phyloP scores from a whole-genome alignment of 2,113 vertebrate species.

The Toxotes jaculatrix region DNA sequence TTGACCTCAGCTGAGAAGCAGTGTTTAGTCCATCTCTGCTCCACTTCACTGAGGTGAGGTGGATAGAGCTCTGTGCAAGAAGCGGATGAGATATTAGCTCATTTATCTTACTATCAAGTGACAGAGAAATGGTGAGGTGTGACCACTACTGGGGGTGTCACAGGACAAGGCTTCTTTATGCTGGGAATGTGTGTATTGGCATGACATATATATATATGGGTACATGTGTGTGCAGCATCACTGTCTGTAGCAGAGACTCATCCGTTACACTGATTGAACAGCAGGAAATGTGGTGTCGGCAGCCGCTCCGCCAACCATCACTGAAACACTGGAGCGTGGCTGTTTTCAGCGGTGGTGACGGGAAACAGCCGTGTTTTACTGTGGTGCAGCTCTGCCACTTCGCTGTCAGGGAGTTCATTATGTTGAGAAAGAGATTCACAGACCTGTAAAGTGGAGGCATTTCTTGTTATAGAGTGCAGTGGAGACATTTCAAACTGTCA shows the following conservation, averaged over 20 bases:
- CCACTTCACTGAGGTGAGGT: conserved; percentile 35
- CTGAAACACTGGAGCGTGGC: conserved; percentile 29
- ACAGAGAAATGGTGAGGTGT: conserved; percentile 7
- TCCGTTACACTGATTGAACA: conserved; percentile 53
- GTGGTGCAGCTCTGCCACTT: conserved; percentile 19
- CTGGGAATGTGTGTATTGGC: conserved; percentile 17
- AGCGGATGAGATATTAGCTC: conserved; percentile 15
- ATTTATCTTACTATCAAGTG: conserved; percentile 39
- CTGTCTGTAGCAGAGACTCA: conserved; percentile 25
- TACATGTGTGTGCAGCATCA: conserved; percentile 15
- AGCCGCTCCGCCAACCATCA: conserved; percentile 10
- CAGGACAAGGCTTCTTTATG: conserved; percentile 1
- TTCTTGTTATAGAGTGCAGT: conserved; percentile 31
- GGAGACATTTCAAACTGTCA: conserved; percentile 20
- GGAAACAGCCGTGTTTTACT: conserved; percentile 54
- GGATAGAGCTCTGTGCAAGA: conserved; percentile 25
- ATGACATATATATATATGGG: neutral
- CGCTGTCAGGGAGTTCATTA: conserved; percentile 62
- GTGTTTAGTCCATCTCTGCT: conserved; percentile 34
- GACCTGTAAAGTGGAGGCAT: conserved; percentile 40
- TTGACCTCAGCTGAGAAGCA: conserved; percentile 27
- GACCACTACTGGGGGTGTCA: conserved; percentile 19
- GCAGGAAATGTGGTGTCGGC: conserved; percentile 33
- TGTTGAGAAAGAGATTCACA: conserved; percentile 50
- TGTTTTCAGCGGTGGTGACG: conserved; percentile 37